Base-by-base conservation (phyloP, 2,888 invertebrate genomes). In the Sesamia inferens region DNA sequence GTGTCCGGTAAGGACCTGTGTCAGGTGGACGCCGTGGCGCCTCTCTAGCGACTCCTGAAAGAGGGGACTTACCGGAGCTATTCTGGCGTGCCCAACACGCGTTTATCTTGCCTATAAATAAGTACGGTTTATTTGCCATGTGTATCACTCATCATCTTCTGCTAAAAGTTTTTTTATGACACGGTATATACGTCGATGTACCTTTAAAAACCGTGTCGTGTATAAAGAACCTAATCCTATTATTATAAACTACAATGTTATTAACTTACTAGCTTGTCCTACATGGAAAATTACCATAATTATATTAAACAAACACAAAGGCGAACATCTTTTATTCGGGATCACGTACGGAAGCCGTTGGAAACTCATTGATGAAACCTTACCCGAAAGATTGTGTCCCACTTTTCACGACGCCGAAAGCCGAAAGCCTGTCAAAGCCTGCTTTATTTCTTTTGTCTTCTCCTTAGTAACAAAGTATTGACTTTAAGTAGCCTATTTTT, bases 261-360 rank as follows among this genome's bases (percentile, higher is more conserved):
- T 22, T 47, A 51, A 48, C 10, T 31, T 62, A 59, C 13, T 14
- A 16, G 24, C 42, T 31, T 57, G 10, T 73, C 62, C 39, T 67
- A 67, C 59, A 66, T 13, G 19, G 39, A 66, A 62, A 63, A 71
- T 85, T 82, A 72, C 2, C 79, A 72, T 77, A 80, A 83, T 77
- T 67, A 31, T 39, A 70, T 76, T 79, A 72, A 58, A 22, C 16
- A 31, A 68, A 72, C 70, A 65, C 47, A 55, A 59, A 59, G 73
- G 10, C 16, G 42, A 65, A 67, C 44, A 63, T 48, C 74, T 63
- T 81, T 76, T 84, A 85, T 84, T 83, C 76, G 0, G 24, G 51
- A 78, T 64, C 85, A 84, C 81, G 75, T 74, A 71, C 76, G 48
- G 79, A 81, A 86, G 71, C 76, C 78, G 74, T 86, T 78, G 72